Base-by-base conservation (phyloP, 2,113 vertebrate genomes). In the Bucco capensis region DNA sequence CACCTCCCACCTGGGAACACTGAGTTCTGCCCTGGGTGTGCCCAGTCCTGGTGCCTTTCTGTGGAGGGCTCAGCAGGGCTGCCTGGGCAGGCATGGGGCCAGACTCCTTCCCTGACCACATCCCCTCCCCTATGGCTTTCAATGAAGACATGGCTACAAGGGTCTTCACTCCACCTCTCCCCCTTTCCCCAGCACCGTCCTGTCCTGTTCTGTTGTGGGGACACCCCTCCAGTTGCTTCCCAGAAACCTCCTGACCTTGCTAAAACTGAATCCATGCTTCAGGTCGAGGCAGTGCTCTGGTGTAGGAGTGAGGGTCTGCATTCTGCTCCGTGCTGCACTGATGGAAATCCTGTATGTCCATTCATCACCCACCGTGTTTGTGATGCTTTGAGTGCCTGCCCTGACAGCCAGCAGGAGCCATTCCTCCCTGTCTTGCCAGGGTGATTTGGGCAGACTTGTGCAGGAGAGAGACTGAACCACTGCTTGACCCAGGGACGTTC, bases 281-380 rank as follows among this genome's bases (percentile, higher is more conserved):
- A 37, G 66, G 10, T 8, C 1, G 2, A 60, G 53, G 25, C 74
- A 13, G 23, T 1, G 12, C 11, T 0, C 24, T 2, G 38, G 25
- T 10, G n/a, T 1, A 11, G 71, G 49, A 5, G 47, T 24, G 21
- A 56, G 81, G 33, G 28, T 0, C 42, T 22, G 14, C 35, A 54
- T 46, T 51, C 53, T 19, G 40, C 6, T 33, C 47, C 2, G 1
- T 9, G 19, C 46, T 40, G 8, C 1, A 6, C 71, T 47, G 76
- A 8, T 11, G 40, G 76, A 33, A 78, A 44, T 38, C 0, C 0
- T 1, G 14, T 1, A 9, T 58, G 56, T 7, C 35, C n/a, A 3
- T 64, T 15, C 15, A 19, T 25, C 17, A 8, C 19, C 12, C n/a
- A 6, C 50, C 51, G 17, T 16, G 1, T 0, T 62, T 74, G 46